Conservation (phyloP, 2,113 vertebrate genomes). For the Erythrolamprus reginae region DNA sequence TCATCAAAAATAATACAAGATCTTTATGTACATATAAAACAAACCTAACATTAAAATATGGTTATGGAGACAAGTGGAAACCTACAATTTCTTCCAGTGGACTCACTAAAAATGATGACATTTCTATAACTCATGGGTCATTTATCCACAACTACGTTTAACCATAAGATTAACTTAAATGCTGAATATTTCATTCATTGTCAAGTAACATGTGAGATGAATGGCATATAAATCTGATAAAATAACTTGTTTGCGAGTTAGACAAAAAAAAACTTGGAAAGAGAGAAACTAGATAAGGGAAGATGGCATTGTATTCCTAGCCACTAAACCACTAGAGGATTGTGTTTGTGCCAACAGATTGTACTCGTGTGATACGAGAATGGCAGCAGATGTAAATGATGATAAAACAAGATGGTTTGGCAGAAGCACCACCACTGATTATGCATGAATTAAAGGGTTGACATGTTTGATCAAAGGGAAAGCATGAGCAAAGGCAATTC, state of each 20-base stretch:
- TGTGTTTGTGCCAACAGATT: slow-evolving; percentile 24
- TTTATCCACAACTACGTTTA: neutral
- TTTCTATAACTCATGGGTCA: neutral
- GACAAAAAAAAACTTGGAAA: neutral
- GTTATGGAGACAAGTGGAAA: neutral
- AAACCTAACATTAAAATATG: neutral
- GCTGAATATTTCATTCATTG: neutral
- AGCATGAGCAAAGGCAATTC: slow-evolving; percentile 46
- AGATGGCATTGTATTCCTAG: neutral
- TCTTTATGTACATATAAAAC: neutral
- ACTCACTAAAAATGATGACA: neutral
- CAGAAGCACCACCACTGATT: slow-evolving; percentile 28
- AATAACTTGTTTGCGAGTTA: too few relatives aligned
- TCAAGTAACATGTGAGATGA: too few relatives aligned
- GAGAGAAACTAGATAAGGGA: neutral
- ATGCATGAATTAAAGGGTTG: slow-evolving; percentile 55
- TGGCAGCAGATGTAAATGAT: slow-evolving; percentile 52
- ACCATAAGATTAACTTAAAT: neutral
- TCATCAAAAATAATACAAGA: neutral
- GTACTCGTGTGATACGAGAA: slow-evolving; percentile 40
- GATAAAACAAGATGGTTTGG: slow-evolving; percentile 49
- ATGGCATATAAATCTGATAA: neutral
- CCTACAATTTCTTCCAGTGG: neutral
- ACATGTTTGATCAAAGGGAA: slow-evolving; percentile 54
- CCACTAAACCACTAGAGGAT: neutral